Base-by-base conservation (phyloP, 2,797 vertebrate species). In the Huso huso region DNA sequence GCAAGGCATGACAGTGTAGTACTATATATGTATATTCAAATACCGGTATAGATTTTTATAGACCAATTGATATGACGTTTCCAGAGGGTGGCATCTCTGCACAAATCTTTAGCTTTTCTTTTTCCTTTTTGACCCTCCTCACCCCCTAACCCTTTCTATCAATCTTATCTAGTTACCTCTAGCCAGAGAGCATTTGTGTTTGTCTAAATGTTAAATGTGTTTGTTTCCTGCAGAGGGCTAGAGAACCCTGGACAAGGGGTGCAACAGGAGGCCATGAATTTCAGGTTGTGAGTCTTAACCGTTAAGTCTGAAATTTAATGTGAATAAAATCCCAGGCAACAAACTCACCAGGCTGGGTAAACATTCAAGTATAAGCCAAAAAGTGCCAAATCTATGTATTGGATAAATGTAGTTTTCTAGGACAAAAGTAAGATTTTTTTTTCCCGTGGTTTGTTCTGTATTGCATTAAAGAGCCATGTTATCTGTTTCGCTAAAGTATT, bases 141-240 rank as follows among this genome's bases (percentile, higher is more conserved):
- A 77, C 75, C 70, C 70, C 85, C 66, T 75, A 53, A 72, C 78
- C 64, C 78, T 72, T 77, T 64, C 23, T 18, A 69, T 73, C 10
- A 48, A 50, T 18, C 13, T 8, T 64, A 53, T 69, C 52, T 58
- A 79, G 48, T 80, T 81, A 78, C 81, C 82, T 75, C 72, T 78
- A 78, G 74, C 82, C 82, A 71, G 74, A 83, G 75, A 85, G 84
- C 79, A 80, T 81, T 65, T 58, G 11, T 55, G 87, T 81, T 88
- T 94, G 87, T 95, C 94, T 98, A 93, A 98, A 93, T 93, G 92
- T 92, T 89, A 88, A 87, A 91, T 98, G 91, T 99, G 89, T 99
- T 98, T 96, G 95, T 97, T 95, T 96, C 93, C 85, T 93, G 87
- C 92, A 99, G 96, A 98, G 93, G 96, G 95, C 95, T 99, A 99